These are phyloP conservation scores for Ciona savignyi DNA, from an alignment of 23 tunicate species.

Conservation along the genomic window DNA sequence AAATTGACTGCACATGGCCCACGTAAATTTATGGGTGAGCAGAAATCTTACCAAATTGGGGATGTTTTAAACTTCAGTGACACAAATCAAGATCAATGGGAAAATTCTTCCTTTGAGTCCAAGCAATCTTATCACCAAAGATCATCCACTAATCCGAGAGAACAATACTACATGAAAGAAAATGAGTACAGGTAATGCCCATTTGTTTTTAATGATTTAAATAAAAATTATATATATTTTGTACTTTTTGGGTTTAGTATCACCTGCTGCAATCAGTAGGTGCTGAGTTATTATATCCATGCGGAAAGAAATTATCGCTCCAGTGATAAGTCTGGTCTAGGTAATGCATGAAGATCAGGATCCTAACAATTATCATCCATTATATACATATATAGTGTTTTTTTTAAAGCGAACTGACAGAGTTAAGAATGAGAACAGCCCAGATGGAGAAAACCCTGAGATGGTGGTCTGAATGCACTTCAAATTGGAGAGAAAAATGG, in stretches of 20 bases:
- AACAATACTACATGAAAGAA: neutral
- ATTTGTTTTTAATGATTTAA: too few species aligned
- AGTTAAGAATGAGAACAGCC: conserved; percentile 13
- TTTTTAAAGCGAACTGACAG: conserved; percentile 13
- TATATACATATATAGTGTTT: neutral
- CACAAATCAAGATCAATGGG: neutral
- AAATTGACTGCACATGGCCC: neutral
- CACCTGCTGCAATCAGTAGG: too few species aligned
- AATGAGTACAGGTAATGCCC: neutral
- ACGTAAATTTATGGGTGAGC: neutral
- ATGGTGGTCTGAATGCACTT: conserved; percentile 45
- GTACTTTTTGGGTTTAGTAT: too few species aligned
- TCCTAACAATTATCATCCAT: too few species aligned
- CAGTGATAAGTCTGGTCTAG: too few species aligned
- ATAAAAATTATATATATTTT: too few species aligned
- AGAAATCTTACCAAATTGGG: neutral
- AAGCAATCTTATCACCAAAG: neutral
- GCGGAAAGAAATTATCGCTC: too few species aligned
- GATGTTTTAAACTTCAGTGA: neutral
- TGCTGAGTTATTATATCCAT: too few species aligned
- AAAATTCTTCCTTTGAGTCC: neutral
- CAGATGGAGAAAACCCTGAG: conserved; percentile 39
- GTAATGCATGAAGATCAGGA: too few species aligned
- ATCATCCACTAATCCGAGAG: conserved; percentile 4
- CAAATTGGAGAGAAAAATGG: conserved; percentile 47